phyloP scores from a whole-genome alignment of 2,888 invertebrate species.

The Lypha dubia region DNA sequence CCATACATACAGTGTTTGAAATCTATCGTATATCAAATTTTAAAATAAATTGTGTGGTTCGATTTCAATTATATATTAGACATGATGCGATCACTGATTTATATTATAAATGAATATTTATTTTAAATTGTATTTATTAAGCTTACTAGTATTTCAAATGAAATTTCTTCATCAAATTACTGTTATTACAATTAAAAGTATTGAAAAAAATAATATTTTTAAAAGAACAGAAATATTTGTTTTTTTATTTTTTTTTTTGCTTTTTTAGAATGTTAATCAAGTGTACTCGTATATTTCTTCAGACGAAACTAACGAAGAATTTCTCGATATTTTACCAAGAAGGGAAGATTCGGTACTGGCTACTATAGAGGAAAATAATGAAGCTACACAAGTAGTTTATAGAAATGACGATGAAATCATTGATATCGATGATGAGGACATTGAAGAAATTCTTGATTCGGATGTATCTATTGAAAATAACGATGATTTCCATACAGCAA shows the following conservation, averaged over 20 bases:
- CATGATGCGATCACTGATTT: no score
- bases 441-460: neutral
- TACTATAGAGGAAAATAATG: no score
- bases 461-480: neutral
- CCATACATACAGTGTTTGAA: no score
- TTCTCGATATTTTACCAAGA: neutral
- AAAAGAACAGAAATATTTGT: neutral
- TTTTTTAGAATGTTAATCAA: neutral
- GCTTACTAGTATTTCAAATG: neutral
- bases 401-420: neutral
- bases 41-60: no score
- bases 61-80: no score
- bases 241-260: neutral
- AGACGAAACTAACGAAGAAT: neutral
- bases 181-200: neutral
- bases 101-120: no score
- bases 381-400: constrained; percentile 2
- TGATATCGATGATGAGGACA: neutral
- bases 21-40: no score
- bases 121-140: no score
- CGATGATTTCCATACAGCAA: neutral
- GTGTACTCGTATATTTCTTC: neutral
- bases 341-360: no score
- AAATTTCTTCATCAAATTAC: neutral
- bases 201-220: neutral